Evolutionary conservation across 2,888 invertebrate species (phyloP).

Genomic region (Orgyia antiqua): DNA sequence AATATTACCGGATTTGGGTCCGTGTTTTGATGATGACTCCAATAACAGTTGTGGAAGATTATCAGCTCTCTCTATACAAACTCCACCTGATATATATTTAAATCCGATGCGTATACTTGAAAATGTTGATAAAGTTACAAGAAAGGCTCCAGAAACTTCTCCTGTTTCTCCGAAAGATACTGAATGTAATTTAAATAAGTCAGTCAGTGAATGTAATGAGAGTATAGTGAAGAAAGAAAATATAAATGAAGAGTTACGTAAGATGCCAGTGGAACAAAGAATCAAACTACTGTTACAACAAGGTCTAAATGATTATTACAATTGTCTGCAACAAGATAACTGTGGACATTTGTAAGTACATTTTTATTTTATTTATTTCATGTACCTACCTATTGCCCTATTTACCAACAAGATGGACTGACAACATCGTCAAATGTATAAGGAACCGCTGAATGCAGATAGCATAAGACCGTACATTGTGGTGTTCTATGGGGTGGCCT

Average conservation of each 20-base stretch:
- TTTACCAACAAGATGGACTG: too few relatives aligned
- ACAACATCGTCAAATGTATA: too few relatives aligned
- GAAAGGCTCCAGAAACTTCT: background rate
- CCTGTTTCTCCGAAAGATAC: background rate
- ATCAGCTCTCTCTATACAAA: conserved; percentile 28
- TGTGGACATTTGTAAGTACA: conserved; percentile 56
- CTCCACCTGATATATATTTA: conserved; percentile 21
- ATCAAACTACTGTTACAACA: conserved; percentile 43
- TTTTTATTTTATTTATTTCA: too few relatives aligned
- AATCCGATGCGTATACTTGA: conserved; percentile 21
- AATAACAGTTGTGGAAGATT: conserved; percentile 35
- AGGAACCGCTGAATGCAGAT: too few relatives aligned
- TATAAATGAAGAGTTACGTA: background rate
- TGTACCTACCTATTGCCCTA: too few relatives aligned
- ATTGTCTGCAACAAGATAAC: conserved; percentile 40
- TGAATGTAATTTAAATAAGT: background rate
- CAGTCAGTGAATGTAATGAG: conserved; percentile 17
- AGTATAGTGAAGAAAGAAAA: background rate
- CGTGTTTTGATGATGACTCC: conserved; percentile 40
- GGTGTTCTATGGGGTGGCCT: too few relatives aligned
- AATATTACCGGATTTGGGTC: conserved; percentile 15
- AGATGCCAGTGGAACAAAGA: conserved; percentile 9
- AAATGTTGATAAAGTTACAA: conserved; percentile 19
- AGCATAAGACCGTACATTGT: too few relatives aligned
- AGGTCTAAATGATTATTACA: conserved; percentile 42